Conservation (phyloP, 2,888 invertebrate species). For the Dione vanillae region DNA sequence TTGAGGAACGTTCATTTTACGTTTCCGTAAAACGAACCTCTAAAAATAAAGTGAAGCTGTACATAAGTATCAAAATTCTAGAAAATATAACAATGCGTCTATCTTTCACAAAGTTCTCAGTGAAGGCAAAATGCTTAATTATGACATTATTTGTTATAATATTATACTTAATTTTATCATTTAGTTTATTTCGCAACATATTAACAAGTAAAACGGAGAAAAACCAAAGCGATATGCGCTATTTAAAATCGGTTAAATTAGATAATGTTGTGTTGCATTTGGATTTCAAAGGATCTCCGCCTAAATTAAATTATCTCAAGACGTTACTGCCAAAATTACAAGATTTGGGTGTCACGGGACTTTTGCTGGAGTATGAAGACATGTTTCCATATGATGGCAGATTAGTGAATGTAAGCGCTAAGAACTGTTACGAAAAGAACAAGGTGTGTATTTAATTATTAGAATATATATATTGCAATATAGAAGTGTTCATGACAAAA, state of each 20-base stretch:
- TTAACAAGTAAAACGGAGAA: conserved; percentile 4
- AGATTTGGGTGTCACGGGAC: conserved; percentile 88
- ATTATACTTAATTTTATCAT: conserved; percentile 31
- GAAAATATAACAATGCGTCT: conserved; percentile 19
- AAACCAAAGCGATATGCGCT: conserved; percentile 3
- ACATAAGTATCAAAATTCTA: not conserved
- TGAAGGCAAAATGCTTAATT: conserved; percentile 32
- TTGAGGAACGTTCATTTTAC: no score
- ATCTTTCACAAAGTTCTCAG: not conserved
- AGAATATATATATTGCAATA: no score
- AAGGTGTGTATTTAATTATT: conserved; percentile 52
- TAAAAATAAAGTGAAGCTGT: not conserved
- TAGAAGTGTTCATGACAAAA: no score
- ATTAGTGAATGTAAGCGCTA: conserved; percentile 84
- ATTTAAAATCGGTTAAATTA: conserved; percentile 47
- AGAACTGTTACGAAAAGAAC: conserved; percentile 85
- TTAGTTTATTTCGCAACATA: conserved; percentile 12
- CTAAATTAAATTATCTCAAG: conserved; percentile 85
- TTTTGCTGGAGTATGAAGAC: conserved; percentile 94
- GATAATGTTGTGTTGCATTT: conserved; percentile 89
- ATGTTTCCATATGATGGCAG: conserved; percentile 91
- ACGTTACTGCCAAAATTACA: conserved; percentile 86
- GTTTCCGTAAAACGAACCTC: no score
- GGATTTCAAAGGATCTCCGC: conserved; percentile 94
- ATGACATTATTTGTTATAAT: conserved; percentile 6